These are phyloP conservation scores for Myocastor coypus DNA, from an alignment of 2,113 vertebrate species.

Conservation along the genomic window DNA sequence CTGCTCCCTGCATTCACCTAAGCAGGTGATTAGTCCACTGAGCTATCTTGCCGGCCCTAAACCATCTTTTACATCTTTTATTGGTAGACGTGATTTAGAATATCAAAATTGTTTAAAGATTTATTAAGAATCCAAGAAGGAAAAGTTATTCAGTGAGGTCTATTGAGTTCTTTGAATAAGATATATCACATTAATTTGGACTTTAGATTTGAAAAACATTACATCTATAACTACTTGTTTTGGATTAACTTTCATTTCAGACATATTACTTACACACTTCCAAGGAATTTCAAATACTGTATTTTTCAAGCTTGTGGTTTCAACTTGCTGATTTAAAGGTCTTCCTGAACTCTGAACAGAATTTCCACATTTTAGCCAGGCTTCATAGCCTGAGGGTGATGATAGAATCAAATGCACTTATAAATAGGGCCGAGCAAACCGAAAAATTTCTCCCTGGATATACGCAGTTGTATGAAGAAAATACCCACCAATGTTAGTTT, in stretches of 20 bases:
- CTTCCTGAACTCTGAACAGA: constrained; percentile 84
- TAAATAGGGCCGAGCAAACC: constrained; percentile 46
- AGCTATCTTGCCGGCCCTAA: too few relatives aligned
- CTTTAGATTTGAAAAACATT: background rate
- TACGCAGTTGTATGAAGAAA: constrained; percentile 24
- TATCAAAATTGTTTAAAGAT: constrained; percentile 56
- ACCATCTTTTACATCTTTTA: constrained; percentile 79
- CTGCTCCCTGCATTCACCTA: too few relatives aligned
- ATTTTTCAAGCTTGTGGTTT: constrained; percentile 80
- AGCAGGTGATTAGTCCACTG: too few relatives aligned
- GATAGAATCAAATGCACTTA: constrained; percentile 66
- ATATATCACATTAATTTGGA: background rate
- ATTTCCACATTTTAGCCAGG: constrained; percentile 78
- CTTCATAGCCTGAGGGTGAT: constrained; percentile 72
- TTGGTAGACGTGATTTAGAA: constrained; percentile 78
- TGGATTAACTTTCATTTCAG: constrained; percentile 75
- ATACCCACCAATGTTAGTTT: background rate
- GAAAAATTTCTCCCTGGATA: constrained; percentile 51
- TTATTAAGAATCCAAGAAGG: background rate
- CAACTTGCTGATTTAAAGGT: constrained; percentile 83
- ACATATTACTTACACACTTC: constrained; percentile 69
- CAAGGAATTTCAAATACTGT: constrained; percentile 77
- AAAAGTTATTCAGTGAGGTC: background rate
- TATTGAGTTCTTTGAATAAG: constrained; percentile 24
- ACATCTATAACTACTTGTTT: background rate